These are phyloP conservation scores for mouse (Mus musculus) DNA, from an alignment of 2,113 vertebrate genomes.

Conservation along the genomic window GRCm39 chr1:143804501-143805000, in stretches of 20 bases:
- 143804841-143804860: conserved; percentile 36
- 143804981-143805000: neutral
- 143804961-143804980: neutral
- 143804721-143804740: conserved; percentile 60
- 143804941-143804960: neutral
- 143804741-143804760: conserved; percentile 75
- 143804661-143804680: neutral
- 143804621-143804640: neutral
- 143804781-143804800: conserved; percentile 75
- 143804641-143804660: neutral
- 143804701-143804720: conserved; percentile 71
- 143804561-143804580: neutral
- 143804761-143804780: conserved; percentile 69
- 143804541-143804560: neutral
- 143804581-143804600: neutral
- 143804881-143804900: conserved; percentile 8
- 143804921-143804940: neutral
- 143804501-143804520: conserved; percentile 71
- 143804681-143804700: conserved; percentile 65
- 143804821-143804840: neutral
- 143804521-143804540: neutral
- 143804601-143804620: neutral
- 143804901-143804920: neutral
- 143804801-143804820: conserved; percentile 42
- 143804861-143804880: neutral